A percentile compares a stretch with the other conserved stretches of the same genome.
Conservation (phyloP, 2,888 invertebrate genomes). For the Diaprepes abbreviatus region DNA sequence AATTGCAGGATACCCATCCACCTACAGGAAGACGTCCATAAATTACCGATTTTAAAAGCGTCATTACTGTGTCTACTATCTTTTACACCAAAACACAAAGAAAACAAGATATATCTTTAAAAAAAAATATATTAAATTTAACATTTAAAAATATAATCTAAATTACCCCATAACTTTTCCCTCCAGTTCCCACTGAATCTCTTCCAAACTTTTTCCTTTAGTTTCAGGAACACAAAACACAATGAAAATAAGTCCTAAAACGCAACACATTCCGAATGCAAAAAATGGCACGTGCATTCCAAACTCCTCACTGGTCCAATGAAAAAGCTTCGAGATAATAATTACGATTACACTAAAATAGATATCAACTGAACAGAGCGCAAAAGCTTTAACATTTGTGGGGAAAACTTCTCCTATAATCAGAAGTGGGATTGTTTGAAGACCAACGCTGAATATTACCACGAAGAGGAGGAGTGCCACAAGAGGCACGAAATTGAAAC, state of each 20-base stretch:
- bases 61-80: too few species aligned
- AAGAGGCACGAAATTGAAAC: slow-evolving; percentile 66
- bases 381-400: slow-evolving; percentile 71
- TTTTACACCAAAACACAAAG: too few species aligned
- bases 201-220: slow-evolving; percentile 69
- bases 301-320: slow-evolving; percentile 63
- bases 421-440: slow-evolving; percentile 70
- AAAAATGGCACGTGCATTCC: slow-evolving; percentile 69
- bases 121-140: too few species aligned
- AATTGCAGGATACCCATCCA: too few species aligned
- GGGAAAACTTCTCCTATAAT: slow-evolving; percentile 72
- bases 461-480: slow-evolving; percentile 68
- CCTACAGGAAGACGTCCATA: too few species aligned
- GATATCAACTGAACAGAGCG: slow-evolving; percentile 71
- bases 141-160: too few species aligned
- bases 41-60: too few species aligned
- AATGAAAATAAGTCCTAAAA: slow-evolving; percentile 65
- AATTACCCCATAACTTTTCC: too few species aligned
- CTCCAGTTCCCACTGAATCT: slow-evolving; percentile 65
- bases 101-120: too few species aligned
- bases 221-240: slow-evolving; percentile 69
- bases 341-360: slow-evolving; percentile 69
- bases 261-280: slow-evolving; percentile 63
- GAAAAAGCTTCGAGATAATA: slow-evolving; percentile 68
- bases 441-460: slow-evolving; percentile 69